phyloP scores from a whole-genome alignment of 2,888 invertebrate genomes.

The Prosapia bicincta region DNA sequence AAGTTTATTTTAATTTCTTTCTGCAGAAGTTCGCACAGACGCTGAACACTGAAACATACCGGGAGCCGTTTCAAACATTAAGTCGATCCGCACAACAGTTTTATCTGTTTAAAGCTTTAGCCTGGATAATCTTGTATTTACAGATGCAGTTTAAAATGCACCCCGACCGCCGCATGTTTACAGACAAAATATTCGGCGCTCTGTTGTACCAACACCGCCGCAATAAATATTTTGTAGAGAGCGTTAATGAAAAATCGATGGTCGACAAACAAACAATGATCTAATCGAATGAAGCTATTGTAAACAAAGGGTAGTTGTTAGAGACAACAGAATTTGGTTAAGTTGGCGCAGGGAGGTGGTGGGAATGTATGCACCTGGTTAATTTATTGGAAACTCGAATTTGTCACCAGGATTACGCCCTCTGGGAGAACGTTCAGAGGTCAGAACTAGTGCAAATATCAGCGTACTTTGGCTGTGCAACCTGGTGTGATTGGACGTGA shows the following conservation, averaged over 20 bases:
- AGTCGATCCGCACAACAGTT: no score
- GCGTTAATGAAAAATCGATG: not conserved
- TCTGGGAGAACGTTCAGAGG: no score
- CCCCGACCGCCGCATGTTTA: not conserved
- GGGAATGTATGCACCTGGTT: not conserved
- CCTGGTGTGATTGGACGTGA: no score
- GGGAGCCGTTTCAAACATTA: no score
- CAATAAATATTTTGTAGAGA: not conserved
- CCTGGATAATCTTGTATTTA: not conserved
- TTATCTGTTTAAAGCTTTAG: no score
- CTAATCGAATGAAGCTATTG: conserved; percentile 2
- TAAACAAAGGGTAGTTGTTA: conserved; percentile 6
- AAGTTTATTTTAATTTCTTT: no score
- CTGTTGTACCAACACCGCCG: not conserved
- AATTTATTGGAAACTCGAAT: not conserved
- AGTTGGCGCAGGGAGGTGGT: conserved; percentile 5
- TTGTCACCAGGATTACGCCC: not conserved
- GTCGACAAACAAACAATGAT: not conserved
- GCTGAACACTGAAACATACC: no score
- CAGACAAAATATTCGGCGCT: not conserved
- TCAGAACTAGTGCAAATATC: no score
- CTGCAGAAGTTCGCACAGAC: no score
- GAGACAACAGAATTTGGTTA: conserved; percentile 24
- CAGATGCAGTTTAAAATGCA: not conserved
- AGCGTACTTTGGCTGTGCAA: no score